Base-by-base conservation (phyloP, 2,888 invertebrate species). In the Osedax fenrisi region DNA sequence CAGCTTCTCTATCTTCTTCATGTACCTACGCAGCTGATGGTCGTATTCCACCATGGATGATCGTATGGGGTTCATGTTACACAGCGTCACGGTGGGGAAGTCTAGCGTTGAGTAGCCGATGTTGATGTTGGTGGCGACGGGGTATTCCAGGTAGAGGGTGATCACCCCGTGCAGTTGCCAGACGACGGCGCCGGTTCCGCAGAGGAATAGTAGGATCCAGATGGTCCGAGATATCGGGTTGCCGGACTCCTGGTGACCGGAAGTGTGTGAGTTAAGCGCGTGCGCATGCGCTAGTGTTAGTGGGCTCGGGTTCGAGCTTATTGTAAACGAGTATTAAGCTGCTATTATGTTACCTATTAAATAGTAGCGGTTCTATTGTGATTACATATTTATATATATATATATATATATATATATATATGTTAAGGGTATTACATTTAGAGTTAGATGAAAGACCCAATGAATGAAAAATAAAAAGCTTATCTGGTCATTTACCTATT, bases 41-140 rank as follows among this genome's bases (percentile, higher is more conserved):
- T 68, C 21, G 21, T 26, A 21, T n/a, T 26, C 2, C 1, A 75
- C 23, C 26, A 27, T 21, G 17, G 75, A 75, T 23, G 21, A n/a
- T n/a, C 75, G 61, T 10, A 78, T 75, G 2, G 78, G 77, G 68
- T 78, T 78, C n/a, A 74, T 26, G 67, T 77, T 78, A 27, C 78
- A 78, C 26, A 78, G 59, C 26, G 77, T 77, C 67, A 78, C 74
- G 2, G 61, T 74, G 3, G 78, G 78, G 70, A 78, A 78, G 3
- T 64, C 23, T 59, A 78, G 73, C 2, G 27, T 24, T 1, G 27
- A 56, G 68, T 75, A 78, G 10, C 75, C 76, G 5, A 78, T 66
- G 26, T 41, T 67, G n/a, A 78, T 64, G 2, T 73, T 64, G 10
- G 76, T 73, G 68, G 71, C 59, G 24, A 64, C 75, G 17, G 64